Conservation (phyloP, 2,113 vertebrate genomes). For the Dipodomys stephensi region DNA sequence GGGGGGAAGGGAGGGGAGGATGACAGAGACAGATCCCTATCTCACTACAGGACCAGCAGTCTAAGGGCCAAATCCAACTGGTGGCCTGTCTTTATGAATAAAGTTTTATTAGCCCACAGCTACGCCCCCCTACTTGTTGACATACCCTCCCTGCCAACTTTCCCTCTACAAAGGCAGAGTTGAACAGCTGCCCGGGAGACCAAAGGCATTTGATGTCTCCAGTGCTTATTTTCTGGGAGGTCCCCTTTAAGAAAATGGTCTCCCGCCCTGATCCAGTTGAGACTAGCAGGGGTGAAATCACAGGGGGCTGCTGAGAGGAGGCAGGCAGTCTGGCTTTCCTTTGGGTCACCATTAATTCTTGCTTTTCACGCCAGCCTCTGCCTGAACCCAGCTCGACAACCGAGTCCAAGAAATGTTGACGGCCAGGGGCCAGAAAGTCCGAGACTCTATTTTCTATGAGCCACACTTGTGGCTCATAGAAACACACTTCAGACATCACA, state of each 20-base stretch:
- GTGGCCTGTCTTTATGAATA: not conserved
- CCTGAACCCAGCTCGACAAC: not conserved
- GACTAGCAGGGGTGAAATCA: not conserved
- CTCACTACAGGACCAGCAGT: not conserved
- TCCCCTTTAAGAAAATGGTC: not conserved
- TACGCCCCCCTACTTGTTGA: not conserved
- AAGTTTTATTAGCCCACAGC: not conserved
- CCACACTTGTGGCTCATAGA: not conserved
- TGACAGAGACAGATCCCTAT: not conserved
- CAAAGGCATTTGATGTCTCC: not conserved
- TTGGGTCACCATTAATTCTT: not conserved
- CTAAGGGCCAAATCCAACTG: not conserved
- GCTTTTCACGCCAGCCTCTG: not conserved
- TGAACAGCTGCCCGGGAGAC: not conserved
- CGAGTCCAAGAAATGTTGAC: not conserved
- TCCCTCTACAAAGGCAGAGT: not conserved
- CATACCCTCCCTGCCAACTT: not conserved
- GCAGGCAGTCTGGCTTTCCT: not conserved
- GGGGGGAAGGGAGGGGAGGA: no score
- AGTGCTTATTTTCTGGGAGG: not conserved
- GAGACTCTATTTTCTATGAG: not conserved
- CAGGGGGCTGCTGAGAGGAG: not conserved
- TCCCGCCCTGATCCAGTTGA: not conserved
- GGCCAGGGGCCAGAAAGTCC: not conserved
- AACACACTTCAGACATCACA: not conserved